Conservation (phyloP, 2,797 vertebrate genomes). For the Champsocephalus gunnari region DNA sequence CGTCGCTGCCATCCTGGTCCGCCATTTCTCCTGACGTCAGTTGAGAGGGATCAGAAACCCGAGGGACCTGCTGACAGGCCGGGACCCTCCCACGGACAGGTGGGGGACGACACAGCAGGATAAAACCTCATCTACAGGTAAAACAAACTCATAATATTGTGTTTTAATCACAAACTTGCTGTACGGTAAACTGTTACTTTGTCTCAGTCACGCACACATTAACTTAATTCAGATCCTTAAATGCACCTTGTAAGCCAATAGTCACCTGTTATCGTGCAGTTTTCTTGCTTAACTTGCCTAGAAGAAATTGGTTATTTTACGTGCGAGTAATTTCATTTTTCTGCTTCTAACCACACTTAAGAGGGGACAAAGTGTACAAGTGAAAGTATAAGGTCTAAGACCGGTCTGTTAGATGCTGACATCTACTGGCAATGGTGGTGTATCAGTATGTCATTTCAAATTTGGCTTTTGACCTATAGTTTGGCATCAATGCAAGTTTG, state of each 20-base stretch:
- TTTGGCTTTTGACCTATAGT: neutral
- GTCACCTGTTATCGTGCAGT: neutral
- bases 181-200: neutral
- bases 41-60: constrained; percentile 74
- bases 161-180: no score
- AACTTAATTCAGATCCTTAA: neutral
- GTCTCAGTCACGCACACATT: neutral
- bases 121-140: neutral
- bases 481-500: neutral
- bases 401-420: constrained; percentile 25
- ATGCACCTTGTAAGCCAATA: neutral
- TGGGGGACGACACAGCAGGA: constrained; percentile 40
- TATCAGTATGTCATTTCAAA: neutral
- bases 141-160: no score
- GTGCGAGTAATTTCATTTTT: neutral
- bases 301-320: neutral
- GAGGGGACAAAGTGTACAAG: neutral
- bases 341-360: neutral
- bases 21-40: constrained; percentile 90
- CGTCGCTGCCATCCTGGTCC: constrained; percentile 85
- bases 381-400: neutral
- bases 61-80: constrained; percentile 47
- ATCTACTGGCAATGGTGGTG: constrained; percentile 35
- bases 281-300: no score
- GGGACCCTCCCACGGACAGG: constrained; percentile 77